Evolutionary conservation across 1,140 invertebrate genomes (phyloP), one percentile per base, ranked within the genome.

Genomic region (Drosophila ohnishii): DNA sequence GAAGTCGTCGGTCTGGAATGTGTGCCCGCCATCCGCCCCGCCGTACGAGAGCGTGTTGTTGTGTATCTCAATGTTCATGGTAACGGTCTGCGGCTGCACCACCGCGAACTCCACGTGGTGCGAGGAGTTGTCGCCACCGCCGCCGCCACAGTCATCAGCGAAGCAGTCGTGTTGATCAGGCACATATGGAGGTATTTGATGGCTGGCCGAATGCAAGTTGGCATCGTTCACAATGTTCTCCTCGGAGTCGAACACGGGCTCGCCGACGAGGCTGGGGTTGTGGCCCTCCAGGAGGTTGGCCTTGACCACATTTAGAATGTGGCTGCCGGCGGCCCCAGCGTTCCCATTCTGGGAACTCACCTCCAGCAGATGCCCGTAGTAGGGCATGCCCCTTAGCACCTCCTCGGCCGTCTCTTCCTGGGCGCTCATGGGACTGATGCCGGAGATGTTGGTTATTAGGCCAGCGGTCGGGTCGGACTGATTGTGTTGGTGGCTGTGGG

Each of bases 141-240:
- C 73, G 9, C 55, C 73, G 28, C 40, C 76, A 32, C 76, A 88
- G 32, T 88, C 85, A 32, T 89, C 85, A 37, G 51, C 44, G 35
- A 70, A 89, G 35, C 85, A 88, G 16, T 88, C 85, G 48, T 78
- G 66, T 30, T 42, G 53, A 56, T 89, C 85, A 61, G 75, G 65
- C 67, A 76, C 74, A 74, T 57, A 89, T 60, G 75, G 63, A 55
- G 65, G 47, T 73, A 81, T 45, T 58, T 87, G 79, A 74, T 90
- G 85, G 79, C 90, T 91, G 55, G 90, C 90, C 59, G 87, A 87
- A 88, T 91, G 87, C 70, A 91, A 64, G 72, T 91, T 91, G 22
- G 90, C 90, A 78, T 91, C 90, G 42, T 89, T 80, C 11, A 90
- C 81, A 75, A 88, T 90, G 37, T 82, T 88, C n/a, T 90, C 80